Conservation (phyloP, 2,113 vertebrate genomes). For the Sclerurus mexicanus region DNA sequence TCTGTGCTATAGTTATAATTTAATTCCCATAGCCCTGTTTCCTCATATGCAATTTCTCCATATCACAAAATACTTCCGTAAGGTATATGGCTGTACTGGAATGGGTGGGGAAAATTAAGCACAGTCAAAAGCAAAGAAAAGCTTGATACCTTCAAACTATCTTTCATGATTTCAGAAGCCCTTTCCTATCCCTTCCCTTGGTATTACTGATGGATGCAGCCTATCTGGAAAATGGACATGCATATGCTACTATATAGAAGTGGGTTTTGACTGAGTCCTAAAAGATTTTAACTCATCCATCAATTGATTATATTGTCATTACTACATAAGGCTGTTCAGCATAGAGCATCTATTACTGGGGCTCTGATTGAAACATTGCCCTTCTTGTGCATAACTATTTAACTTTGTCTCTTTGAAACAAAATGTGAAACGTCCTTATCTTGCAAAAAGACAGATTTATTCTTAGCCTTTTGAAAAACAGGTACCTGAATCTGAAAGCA, state of each 20-base stretch:
- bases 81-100: background rate
- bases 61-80: background rate
- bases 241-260: background rate
- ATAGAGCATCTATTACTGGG: constrained; percentile 15
- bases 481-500: background rate
- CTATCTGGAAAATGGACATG: constrained; percentile 28
- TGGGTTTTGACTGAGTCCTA: constrained; percentile 40
- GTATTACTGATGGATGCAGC: constrained; percentile 6
- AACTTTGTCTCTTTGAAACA: constrained; percentile 43
- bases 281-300: constrained; percentile 59
- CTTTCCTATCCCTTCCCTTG: background rate
- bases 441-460: background rate
- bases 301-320: constrained; percentile 61
- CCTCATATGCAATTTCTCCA: accelerated
- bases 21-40: background rate
- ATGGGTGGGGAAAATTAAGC: background rate
- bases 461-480: background rate
- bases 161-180: background rate
- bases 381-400: constrained; percentile 12
- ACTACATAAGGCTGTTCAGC: constrained; percentile 29
- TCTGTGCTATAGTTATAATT: background rate
- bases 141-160: background rate
- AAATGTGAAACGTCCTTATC: constrained; percentile 43
- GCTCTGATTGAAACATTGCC: constrained; percentile 33
- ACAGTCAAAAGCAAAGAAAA: background rate